These are phyloP conservation scores for Euura saliciscinereae DNA, from an alignment of 1,140 invertebrate species.

Conservation along the genomic window DNA sequence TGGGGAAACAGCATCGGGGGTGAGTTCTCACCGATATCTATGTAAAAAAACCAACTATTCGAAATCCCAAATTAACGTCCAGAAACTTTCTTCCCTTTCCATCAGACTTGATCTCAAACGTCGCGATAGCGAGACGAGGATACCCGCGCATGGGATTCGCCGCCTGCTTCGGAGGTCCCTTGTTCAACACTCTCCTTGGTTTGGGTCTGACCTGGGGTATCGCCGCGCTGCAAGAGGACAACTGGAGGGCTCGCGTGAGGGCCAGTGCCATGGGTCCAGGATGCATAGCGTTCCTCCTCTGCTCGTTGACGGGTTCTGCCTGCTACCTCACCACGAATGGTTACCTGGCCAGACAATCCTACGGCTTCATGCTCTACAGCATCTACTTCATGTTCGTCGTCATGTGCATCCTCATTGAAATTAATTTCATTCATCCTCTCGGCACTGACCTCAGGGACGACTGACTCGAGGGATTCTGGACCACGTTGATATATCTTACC, in stretches of 20 bases:
- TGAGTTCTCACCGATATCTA: slow-evolving; percentile 41
- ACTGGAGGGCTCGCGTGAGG: slow-evolving; percentile 41
- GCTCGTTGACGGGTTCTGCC: slow-evolving; percentile 42
- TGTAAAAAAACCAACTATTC: no score
- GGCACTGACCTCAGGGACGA: slow-evolving; percentile 49
- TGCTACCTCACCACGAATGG: slow-evolving; percentile 46
- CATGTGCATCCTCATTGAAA: slow-evolving; percentile 50
- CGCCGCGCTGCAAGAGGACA: slow-evolving; percentile 24
- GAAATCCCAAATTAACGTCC: background rate
- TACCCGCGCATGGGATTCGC: slow-evolving; percentile 73
- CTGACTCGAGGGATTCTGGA: background rate
- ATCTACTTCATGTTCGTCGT: slow-evolving; percentile 50
- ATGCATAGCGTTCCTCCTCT: slow-evolving; percentile 48
- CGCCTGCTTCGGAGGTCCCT: slow-evolving; percentile 74
- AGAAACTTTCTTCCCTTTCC: slow-evolving; percentile 10
- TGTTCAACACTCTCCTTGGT: slow-evolving; percentile 68
- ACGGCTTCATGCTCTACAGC: slow-evolving; percentile 46
- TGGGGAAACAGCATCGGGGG: slow-evolving; percentile 77
- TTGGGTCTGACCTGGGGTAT: slow-evolving; percentile 49
- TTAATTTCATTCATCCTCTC: slow-evolving; percentile 49
- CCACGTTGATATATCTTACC: no score
- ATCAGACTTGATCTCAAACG: slow-evolving; percentile 72
- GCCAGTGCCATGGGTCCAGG: slow-evolving; percentile 52
- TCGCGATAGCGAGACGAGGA: slow-evolving; percentile 68
- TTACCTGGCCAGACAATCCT: slow-evolving; percentile 42